Evolutionary conservation across 2,888 invertebrate genomes (phyloP).

Genomic region (Meloe dianella): DNA sequence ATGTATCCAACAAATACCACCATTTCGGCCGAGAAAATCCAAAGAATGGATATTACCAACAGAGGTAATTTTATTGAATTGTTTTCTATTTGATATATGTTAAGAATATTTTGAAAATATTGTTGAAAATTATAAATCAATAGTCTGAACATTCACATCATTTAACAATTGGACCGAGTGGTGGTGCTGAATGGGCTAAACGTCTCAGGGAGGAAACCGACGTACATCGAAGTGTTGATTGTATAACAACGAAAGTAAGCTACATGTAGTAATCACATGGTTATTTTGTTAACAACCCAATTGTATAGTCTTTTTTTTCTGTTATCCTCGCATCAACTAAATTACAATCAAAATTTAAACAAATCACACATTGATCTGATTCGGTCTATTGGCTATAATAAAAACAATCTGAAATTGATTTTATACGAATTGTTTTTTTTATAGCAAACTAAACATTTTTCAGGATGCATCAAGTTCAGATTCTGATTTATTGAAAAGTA

Average conservation of each 20-base stretch:
- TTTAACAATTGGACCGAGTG: conserved; percentile 67
- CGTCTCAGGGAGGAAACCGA: conserved; percentile 63
- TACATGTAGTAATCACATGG: conserved; percentile 10
- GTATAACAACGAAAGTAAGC: conserved; percentile 70
- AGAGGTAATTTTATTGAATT: conserved; percentile 38
- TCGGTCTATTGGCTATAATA: background rate
- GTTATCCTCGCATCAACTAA: background rate
- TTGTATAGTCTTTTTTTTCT: background rate
- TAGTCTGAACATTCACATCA: conserved; percentile 58
- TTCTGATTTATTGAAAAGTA: conserved; percentile 63
- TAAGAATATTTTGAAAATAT: conserved; percentile 6
- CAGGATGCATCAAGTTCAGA: conserved; percentile 66
- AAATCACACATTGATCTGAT: background rate
- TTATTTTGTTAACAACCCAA: conserved; percentile 11
- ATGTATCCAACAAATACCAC: conserved; percentile 63
- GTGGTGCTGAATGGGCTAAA: conserved; percentile 72
- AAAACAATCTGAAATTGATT: background rate
- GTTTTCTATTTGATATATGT: background rate
- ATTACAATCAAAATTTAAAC: background rate
- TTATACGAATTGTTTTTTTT: background rate
- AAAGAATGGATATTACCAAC: conserved; percentile 61
- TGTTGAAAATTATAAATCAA: conserved; percentile 14
- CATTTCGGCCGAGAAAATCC: conserved; percentile 65
- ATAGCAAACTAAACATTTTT: background rate
- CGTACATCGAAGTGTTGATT: conserved; percentile 72